These are phyloP conservation scores for Dryobates pubescens DNA, from an alignment of 2,797 vertebrate genomes.

Conservation along the genomic window DNA sequence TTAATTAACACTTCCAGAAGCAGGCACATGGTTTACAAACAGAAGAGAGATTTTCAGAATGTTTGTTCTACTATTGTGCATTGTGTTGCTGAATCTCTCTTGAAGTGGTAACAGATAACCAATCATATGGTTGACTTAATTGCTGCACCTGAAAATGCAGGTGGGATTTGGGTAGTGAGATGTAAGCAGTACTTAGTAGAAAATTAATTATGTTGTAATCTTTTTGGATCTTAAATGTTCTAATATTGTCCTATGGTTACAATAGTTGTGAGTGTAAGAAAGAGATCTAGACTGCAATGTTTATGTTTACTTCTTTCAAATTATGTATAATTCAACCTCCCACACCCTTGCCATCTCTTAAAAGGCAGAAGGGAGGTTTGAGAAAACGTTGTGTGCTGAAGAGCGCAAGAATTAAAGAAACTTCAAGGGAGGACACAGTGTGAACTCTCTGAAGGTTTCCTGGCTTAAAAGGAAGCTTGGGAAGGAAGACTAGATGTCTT, in stretches of 20 bases:
- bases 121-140: background rate
- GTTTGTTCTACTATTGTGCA: background rate
- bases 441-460: background rate
- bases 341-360: background rate
- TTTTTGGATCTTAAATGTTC: slow-evolving; percentile 4
- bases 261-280: background rate
- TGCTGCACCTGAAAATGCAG: background rate
- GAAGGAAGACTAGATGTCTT: background rate
- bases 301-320: background rate
- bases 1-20: background rate
- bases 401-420: background rate
- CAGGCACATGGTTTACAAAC: background rate
- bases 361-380: background rate
- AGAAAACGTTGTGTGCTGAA: background rate
- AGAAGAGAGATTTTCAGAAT: background rate
- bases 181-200: background rate
- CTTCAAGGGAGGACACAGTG: background rate
- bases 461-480: background rate
- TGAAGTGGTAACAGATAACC: background rate
- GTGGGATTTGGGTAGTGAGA: background rate
- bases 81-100: background rate
- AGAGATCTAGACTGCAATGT: background rate
- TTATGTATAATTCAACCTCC: background rate
- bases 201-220: background rate
- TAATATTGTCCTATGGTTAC: background rate